A percentile compares a stretch with the other conserved stretches of the same genome.
Evolutionary conservation across 2,113 vertebrate species (phyloP).

Genomic region (Psephotus haematonotus): DNA sequence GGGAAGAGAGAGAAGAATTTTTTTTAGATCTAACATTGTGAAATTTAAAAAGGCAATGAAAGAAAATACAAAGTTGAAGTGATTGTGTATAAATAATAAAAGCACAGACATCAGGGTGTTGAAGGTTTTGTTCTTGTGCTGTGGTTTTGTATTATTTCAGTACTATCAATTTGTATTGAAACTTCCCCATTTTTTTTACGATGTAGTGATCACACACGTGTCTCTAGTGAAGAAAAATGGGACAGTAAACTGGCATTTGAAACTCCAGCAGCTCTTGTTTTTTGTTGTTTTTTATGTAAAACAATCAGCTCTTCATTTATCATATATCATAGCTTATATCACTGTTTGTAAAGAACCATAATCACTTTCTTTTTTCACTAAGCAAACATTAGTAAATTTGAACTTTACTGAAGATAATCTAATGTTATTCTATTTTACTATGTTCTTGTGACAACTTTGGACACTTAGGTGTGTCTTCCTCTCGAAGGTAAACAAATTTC

Average conservation of each 20-base stretch:
- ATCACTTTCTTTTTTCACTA: background rate
- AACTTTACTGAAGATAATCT: background rate
- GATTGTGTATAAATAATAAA: background rate
- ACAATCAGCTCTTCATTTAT: background rate
- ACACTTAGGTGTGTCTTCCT: background rate
- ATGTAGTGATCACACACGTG: background rate
- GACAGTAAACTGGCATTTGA: background rate
- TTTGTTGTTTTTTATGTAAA: background rate
- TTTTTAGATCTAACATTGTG: background rate
- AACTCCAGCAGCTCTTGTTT: background rate
- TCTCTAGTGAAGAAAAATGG: background rate
- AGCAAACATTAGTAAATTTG: background rate
- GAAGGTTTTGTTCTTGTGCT: rapidly evolving
- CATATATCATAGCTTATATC: background rate
- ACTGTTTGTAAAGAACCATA: background rate
- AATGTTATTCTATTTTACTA: background rate
- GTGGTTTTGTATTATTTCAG: background rate
- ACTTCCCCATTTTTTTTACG: background rate
- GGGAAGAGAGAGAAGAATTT: background rate
- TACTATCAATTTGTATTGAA: background rate
- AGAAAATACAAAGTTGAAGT: background rate
- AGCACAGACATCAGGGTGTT: background rate
- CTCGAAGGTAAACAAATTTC: background rate
- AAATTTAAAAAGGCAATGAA: background rate
- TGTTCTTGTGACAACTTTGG: background rate